Evolutionary conservation across 2,113 vertebrate species (phyloP), one percentile per base, ranked within the genome.

Genomic region (Oryzias curvinotus): DNA sequence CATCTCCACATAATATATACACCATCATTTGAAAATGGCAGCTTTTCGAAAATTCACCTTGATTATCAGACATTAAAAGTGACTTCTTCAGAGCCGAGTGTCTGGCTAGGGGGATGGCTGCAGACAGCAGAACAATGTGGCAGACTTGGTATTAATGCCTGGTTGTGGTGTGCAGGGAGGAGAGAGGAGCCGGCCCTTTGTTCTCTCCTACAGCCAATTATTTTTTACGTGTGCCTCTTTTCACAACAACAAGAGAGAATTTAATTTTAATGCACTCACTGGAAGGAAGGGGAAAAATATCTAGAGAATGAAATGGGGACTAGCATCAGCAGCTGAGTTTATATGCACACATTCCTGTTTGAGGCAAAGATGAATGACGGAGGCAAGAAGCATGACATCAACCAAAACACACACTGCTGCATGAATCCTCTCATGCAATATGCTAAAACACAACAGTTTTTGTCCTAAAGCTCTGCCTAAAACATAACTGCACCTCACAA

Each of bases 1-100:
- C 83, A 87, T 89, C 90, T 88, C 84, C 91, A 91, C 87, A 91
- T 92, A 92, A 92, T 92, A 91, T 93, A 91, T 91, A 94, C 91
- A 89, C 91, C 92, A 93, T 93, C 91, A 93, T 95, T 94, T 93
- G 93, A 94, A 96, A 95, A 96, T 94, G 94, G 94, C 93, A 94
- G 92, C 93, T 93, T 94, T 94, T 94, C 94, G 93, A 95, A 95
- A 94, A 95, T 94, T 94, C 94, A 94, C 94, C 93, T 94, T 95
- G 94, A 95, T 95, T 94, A 94, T 93, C 93, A 95, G 94, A 94
- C 94, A 94, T 93, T 93, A 93, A 93, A 93, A 92, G 92, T 93
- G 94, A 94, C 94, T 95, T 94, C 93, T 93, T 92, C 90, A 84
- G 91, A 90, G 90, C 94, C 92, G 94, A 93, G 93, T 94, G 94